Conservation (phyloP, 2,888 invertebrate species). For the Eupithecia inturbata region DNA sequence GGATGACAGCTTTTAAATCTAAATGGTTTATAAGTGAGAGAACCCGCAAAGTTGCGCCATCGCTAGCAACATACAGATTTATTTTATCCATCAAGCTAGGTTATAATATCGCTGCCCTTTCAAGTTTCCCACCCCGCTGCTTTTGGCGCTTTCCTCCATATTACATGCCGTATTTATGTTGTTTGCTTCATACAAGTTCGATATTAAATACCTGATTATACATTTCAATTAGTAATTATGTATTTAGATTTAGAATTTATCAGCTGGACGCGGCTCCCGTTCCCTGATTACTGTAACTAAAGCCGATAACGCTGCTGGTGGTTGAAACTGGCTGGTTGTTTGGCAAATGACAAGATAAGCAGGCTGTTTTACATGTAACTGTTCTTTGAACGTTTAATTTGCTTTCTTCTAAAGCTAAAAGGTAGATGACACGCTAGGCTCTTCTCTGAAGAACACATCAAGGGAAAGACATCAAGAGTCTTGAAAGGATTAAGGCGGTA, state of each 20-base stretch:
- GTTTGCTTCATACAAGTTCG: constrained; percentile 21
- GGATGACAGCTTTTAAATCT: not conserved
- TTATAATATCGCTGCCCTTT: constrained; percentile 12
- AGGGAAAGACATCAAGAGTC: not conserved
- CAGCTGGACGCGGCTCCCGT: constrained; percentile 27
- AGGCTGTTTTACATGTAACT: not conserved
- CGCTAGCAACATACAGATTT: not conserved
- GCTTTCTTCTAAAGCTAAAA: not conserved
- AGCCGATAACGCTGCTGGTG: constrained; percentile 25
- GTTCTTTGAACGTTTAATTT: not conserved
- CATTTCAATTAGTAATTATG: constrained; percentile 26
- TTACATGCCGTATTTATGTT: constrained; percentile 19
- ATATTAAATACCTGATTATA: constrained; percentile 9
- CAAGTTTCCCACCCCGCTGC: constrained; percentile 37
- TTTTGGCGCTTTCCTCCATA: constrained; percentile 29
- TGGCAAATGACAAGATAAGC: constrained; percentile 12
- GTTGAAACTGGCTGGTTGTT: constrained; percentile 15
- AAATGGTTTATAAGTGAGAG: not conserved
- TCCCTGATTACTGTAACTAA: constrained; percentile 17
- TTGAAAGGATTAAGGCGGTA: too few species aligned
- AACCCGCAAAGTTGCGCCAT: not conserved
- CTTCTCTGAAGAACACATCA: not conserved
- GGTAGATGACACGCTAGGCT: not conserved
- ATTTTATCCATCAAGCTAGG: not conserved
- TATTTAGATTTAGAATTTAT: constrained; percentile 34